Percentiles rank a stretch among this genome's conserved stretches.
Conservation (phyloP, 1,140 invertebrate genomes). For the Drosophila gunungcola region DNA sequence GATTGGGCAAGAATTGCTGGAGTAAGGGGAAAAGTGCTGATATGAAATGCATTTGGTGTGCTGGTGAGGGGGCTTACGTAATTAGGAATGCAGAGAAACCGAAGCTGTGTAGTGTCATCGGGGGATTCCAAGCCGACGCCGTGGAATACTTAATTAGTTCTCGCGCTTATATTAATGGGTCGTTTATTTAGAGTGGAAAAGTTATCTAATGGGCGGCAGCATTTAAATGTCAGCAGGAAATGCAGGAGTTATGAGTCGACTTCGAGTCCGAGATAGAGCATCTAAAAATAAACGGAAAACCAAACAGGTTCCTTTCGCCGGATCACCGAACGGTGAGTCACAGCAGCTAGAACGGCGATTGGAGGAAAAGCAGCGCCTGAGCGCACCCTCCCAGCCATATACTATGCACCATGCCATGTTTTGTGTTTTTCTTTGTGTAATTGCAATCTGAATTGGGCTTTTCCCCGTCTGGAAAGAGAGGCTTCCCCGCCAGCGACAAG, state of each 20-base stretch:
- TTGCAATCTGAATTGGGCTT: constrained; percentile 52
- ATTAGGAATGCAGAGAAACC: constrained; percentile 47
- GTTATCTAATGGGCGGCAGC: constrained; percentile 26
- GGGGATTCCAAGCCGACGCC: constrained; percentile 16
- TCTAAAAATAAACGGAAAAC: constrained; percentile 41
- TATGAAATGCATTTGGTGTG: constrained; percentile 65
- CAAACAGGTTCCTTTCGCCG: constrained; percentile 46
- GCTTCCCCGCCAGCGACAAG: background rate
- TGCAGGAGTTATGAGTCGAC: constrained; percentile 47
- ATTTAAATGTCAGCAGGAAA: constrained; percentile 66
- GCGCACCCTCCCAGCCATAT: constrained; percentile 2
- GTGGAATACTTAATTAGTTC: constrained; percentile 68
- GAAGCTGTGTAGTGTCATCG: constrained; percentile 54
- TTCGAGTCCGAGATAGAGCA: constrained; percentile 6
- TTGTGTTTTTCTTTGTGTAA: constrained; percentile 49
- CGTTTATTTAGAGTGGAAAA: constrained; percentile 34
- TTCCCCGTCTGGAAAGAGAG: constrained; percentile 22
- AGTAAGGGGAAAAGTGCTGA: constrained; percentile 41
- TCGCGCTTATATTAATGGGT: constrained; percentile 43
- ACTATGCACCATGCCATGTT: background rate
- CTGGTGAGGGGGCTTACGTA: constrained; percentile 61
- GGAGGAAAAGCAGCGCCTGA: constrained; percentile 16
- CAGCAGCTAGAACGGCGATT: constrained; percentile 6
- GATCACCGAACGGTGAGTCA: constrained; percentile 27
- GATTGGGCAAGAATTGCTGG: constrained; percentile 21